Percentiles rank a stretch among this genome's conserved stretches.
phyloP scores from a whole-genome alignment of 2,888 invertebrate genomes.

The Mythimna loreyi region DNA sequence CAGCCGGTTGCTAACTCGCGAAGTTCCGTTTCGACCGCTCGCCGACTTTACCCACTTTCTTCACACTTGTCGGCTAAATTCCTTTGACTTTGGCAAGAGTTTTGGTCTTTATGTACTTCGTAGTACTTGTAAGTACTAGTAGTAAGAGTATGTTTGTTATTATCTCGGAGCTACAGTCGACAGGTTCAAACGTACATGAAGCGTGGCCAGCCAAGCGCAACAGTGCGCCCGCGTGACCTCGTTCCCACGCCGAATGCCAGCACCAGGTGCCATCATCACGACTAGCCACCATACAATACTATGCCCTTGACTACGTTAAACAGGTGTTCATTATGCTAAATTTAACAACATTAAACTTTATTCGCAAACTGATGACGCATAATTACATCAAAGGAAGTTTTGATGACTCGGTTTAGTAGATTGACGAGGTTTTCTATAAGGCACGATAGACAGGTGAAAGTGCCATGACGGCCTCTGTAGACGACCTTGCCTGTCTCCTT shows the following conservation, averaged over 20 bases:
- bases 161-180: constrained; percentile 47
- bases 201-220: constrained; percentile 82
- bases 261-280: constrained; percentile 72
- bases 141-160: constrained; percentile 48
- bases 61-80: constrained; percentile 53
- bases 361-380: constrained; percentile 22
- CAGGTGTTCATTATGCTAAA: constrained; percentile 62
- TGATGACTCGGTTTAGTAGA: constrained; percentile 49
- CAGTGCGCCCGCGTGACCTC: constrained; percentile 86
- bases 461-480: constrained; percentile 74
- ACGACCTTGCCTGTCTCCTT: constrained; percentile 81
- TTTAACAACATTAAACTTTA: constrained; percentile 38
- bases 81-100: constrained; percentile 25
- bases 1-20: constrained; percentile 55
- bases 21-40: constrained; percentile 55
- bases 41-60: constrained; percentile 59
- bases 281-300: constrained; percentile 73
- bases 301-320: constrained; percentile 73
- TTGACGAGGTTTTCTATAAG: constrained; percentile 52
- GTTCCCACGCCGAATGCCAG: constrained; percentile 83
- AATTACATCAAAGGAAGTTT: constrained; percentile 37
- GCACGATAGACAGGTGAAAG: constrained; percentile 80
- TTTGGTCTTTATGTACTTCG: neutral
- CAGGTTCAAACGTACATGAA: constrained; percentile 67
- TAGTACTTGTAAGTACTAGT: constrained; percentile 13